A percentile compares a stretch with the other conserved stretches of the same genome.
Evolutionary conservation across 2,888 invertebrate genomes (phyloP).

Genomic region (Pristionchus fissidentatus): DNA sequence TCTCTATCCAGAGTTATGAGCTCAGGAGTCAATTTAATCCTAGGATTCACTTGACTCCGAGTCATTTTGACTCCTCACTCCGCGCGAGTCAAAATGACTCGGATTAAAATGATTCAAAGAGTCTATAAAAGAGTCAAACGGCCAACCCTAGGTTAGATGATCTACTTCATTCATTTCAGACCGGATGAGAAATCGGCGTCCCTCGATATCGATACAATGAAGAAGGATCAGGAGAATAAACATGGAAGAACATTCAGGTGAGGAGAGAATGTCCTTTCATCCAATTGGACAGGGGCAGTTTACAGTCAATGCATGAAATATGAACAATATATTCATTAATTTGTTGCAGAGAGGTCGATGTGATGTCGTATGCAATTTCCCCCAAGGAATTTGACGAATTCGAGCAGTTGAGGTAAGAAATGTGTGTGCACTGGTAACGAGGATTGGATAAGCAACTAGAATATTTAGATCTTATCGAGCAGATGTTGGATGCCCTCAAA

Average conservation of each 20-base stretch:
- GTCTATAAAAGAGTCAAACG: too few relatives aligned
- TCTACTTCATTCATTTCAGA: slow-evolving; percentile 18
- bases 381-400: slow-evolving; percentile 93
- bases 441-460: background rate
- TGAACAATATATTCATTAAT: background rate
- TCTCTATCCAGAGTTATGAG: slow-evolving; percentile 85
- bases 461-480: too few relatives aligned
- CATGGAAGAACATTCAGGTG: slow-evolving; percentile 80
- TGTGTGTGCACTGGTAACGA: background rate
- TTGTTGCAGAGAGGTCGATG: slow-evolving; percentile 85
- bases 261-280: background rate
- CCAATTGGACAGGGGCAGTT: background rate
- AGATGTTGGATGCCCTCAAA: too few relatives aligned
- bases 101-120: too few relatives aligned
- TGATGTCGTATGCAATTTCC: slow-evolving; percentile 96
- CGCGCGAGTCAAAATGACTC: too few relatives aligned
- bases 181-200: slow-evolving; percentile 89
- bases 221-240: slow-evolving; percentile 84
- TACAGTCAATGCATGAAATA: too few relatives aligned
- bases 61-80: too few relatives aligned
- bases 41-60: too few relatives aligned
- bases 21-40: too few relatives aligned
- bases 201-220: slow-evolving; percentile 88
- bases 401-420: slow-evolving; percentile 78
- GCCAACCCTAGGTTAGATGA: background rate